Conservation (phyloP, 2,113 vertebrate species). For the Carassius carassius region DNA sequence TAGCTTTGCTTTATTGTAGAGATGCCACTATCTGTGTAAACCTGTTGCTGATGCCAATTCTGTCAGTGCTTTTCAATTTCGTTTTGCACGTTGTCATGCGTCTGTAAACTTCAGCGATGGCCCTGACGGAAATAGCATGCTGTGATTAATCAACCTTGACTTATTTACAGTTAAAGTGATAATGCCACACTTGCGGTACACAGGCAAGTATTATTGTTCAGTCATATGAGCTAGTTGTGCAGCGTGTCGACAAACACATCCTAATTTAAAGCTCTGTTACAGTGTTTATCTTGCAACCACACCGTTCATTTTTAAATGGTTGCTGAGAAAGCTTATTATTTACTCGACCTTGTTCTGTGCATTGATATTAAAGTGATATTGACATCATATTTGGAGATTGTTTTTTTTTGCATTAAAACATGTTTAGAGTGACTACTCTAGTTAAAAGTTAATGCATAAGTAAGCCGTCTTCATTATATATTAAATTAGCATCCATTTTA, state of each 20-base stretch:
- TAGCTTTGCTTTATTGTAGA: not conserved
- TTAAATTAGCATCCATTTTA: not conserved
- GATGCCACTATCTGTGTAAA: not conserved
- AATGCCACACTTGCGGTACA: not conserved
- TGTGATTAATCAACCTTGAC: constrained; percentile 30
- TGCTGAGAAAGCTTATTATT: not conserved
- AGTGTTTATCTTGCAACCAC: not conserved
- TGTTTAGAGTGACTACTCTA: not conserved
- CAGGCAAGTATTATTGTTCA: constrained; percentile 8
- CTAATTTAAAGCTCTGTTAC: not conserved
- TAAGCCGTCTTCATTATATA: not conserved
- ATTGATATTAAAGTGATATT: not conserved
- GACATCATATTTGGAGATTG: not conserved
- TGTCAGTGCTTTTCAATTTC: constrained; percentile 19
- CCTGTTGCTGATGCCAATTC: not conserved
- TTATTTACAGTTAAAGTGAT: constrained; percentile 34
- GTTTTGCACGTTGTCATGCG: not conserved
- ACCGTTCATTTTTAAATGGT: not conserved
- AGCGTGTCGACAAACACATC: not conserved
- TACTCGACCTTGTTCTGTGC: not conserved
- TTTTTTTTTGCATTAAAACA: not conserved
- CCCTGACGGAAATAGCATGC: constrained; percentile 23
- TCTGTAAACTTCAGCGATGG: not conserved
- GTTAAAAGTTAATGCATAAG: not conserved
- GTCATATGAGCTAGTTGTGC: not conserved